These are phyloP conservation scores for Acanthoscelides obtectus DNA, from an alignment of 2,888 invertebrate genomes.

Conservation along the genomic window DNA sequence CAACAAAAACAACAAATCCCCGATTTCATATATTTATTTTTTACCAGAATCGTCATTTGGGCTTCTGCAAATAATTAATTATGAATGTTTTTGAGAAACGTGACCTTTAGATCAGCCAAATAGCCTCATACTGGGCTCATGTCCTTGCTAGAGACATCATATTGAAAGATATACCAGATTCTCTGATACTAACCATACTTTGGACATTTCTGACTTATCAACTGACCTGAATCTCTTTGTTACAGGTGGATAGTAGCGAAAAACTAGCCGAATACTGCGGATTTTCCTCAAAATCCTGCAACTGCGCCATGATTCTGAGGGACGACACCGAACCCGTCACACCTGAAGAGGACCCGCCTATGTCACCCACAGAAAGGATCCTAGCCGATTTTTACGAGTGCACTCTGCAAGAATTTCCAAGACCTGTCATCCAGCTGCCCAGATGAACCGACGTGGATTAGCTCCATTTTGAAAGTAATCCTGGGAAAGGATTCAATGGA, in stretches of 20 bases:
- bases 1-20: too few species aligned
- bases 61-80: too few species aligned
- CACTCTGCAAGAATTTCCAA: conserved; percentile 58
- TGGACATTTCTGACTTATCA: too few species aligned
- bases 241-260: conserved; percentile 55
- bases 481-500: background rate
- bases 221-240: conserved; percentile 33
- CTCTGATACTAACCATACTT: too few species aligned
- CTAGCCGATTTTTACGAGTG: conserved; percentile 64
- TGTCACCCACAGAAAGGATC: conserved; percentile 59
- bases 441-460: conserved; percentile 25
- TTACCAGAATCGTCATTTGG: too few species aligned
- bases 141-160: too few species aligned
- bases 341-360: conserved; percentile 24
- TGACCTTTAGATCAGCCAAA: too few species aligned
- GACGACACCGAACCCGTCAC: conserved; percentile 36
- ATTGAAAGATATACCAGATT: too few species aligned
- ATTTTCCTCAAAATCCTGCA: conserved; percentile 51
- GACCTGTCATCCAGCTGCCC: conserved; percentile 63
- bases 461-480: background rate
- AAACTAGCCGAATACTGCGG: conserved; percentile 52
- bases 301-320: conserved; percentile 55
- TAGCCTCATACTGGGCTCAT: too few species aligned
- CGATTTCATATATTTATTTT: too few species aligned
- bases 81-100: too few species aligned